A percentile compares a stretch with the other conserved stretches of the same genome.
These are phyloP conservation scores for Pipra filicauda DNA, from an alignment of 2,113 vertebrate species.

Conservation along the genomic window DNA sequence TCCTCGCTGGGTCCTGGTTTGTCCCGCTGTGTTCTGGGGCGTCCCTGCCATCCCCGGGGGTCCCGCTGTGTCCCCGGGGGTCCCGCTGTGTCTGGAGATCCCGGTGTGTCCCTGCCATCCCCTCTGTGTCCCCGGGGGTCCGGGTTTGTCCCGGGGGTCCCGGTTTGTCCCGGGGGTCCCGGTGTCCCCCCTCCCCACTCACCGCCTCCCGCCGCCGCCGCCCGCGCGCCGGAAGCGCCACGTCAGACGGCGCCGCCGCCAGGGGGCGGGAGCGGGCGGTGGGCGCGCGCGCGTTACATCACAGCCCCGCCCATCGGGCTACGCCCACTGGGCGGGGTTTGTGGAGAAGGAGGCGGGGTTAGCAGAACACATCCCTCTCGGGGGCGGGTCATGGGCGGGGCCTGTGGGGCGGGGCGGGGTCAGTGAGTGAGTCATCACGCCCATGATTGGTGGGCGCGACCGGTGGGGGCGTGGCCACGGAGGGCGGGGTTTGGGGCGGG, in stretches of 20 bases:
- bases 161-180: not conserved
- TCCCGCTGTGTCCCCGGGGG: too few species aligned
- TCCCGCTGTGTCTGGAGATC: not conserved
- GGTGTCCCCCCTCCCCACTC: not conserved
- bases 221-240: not conserved
- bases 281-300: not conserved
- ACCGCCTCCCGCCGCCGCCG: not conserved
- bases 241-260: not conserved
- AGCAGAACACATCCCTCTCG: fast-evolving
- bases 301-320: not conserved
- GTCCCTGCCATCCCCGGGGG: too few species aligned
- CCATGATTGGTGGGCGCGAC: not conserved
- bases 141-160: not conserved
- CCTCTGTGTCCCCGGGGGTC: not conserved
- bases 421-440: too few species aligned
- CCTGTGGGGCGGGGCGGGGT: not conserved
- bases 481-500: not conserved
- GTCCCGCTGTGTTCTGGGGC: too few species aligned
- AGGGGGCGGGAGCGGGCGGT: not conserved
- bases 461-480: not conserved
- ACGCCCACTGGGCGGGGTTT: not conserved
- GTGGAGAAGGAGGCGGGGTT: fast-evolving
- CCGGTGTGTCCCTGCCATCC: not conserved
- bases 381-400: not conserved
- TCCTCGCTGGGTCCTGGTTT: not conserved